Percentiles rank a stretch among this genome's conserved stretches.
These are phyloP conservation scores for Tupaia tana DNA, from an alignment of 2,113 vertebrate species.

Conservation along the genomic window DNA sequence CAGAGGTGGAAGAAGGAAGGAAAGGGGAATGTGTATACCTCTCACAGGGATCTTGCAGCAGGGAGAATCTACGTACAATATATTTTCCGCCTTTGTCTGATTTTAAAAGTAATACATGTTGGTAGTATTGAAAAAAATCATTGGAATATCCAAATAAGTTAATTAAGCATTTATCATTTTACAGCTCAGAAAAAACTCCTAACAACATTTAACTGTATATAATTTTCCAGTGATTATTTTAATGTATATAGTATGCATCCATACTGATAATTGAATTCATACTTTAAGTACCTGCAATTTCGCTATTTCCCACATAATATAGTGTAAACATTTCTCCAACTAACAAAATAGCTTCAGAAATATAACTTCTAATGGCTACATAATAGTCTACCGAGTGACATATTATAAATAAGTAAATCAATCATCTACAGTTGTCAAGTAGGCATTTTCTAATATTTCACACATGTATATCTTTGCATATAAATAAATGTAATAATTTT, in stretches of 20 bases:
- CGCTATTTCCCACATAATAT: neutral
- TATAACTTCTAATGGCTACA: neutral
- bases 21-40: too few relatives aligned
- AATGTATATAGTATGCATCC: neutral
- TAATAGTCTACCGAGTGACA: neutral
- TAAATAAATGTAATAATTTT: neutral
- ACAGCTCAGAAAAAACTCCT: constrained; percentile 10
- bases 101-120: neutral
- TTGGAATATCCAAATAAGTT: neutral
- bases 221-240: neutral
- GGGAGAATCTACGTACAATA: neutral
- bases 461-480: neutral
- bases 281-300: neutral
- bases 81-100: neutral
- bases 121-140: neutral
- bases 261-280: neutral
- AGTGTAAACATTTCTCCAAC: neutral
- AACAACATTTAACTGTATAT: neutral
- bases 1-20: neutral
- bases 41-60: neutral
- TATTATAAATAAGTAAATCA: neutral
- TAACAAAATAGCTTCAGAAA: constrained; percentile 1
- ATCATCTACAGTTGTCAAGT: neutral
- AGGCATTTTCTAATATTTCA: neutral
- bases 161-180: neutral